Conservation (phyloP, 1,140 invertebrate species). For the Alviniconcha marisindica region DNA sequence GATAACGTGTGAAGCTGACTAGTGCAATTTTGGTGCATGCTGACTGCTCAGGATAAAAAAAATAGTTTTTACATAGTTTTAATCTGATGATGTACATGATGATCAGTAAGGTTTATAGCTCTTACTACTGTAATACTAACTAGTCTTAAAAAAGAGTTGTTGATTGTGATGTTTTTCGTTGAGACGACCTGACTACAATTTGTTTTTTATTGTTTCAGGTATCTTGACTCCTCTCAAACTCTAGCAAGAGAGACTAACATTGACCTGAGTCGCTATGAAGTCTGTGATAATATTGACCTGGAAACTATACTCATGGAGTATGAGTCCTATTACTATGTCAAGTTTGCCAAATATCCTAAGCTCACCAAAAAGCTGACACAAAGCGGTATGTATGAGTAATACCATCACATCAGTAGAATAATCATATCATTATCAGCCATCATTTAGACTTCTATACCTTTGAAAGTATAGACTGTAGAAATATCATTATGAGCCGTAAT, state of each 20-base stretch:
- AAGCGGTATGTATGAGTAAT: slow-evolving; percentile 64
- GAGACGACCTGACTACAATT: too few species aligned
- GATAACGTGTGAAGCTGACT: too few species aligned
- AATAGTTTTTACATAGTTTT: too few species aligned
- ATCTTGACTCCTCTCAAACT: slow-evolving; percentile 80
- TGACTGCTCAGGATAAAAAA: too few species aligned
- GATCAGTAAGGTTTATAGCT: too few species aligned
- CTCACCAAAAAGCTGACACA: slow-evolving; percentile 81
- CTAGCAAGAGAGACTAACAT: slow-evolving; percentile 83
- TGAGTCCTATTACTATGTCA: slow-evolving; percentile 88
- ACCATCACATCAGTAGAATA: not conserved
- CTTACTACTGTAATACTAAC: too few species aligned
- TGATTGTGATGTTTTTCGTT: too few species aligned
- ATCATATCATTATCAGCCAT: too few species aligned
- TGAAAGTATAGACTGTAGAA: not conserved
- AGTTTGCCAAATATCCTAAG: slow-evolving; percentile 91
- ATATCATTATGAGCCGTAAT: not conserved
- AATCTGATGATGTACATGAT: too few species aligned
- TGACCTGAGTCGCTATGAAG: slow-evolving; percentile 82
- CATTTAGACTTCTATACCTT: too few species aligned
- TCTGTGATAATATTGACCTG: slow-evolving; percentile 95
- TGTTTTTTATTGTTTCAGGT: slow-evolving; percentile 75
- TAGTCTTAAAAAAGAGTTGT: too few species aligned
- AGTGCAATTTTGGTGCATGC: too few species aligned
- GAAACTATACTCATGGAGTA: slow-evolving; percentile 92